Base-by-base conservation (phyloP, 2,797 vertebrate genomes). In the Paratrypauchen microcephalus region DNA sequence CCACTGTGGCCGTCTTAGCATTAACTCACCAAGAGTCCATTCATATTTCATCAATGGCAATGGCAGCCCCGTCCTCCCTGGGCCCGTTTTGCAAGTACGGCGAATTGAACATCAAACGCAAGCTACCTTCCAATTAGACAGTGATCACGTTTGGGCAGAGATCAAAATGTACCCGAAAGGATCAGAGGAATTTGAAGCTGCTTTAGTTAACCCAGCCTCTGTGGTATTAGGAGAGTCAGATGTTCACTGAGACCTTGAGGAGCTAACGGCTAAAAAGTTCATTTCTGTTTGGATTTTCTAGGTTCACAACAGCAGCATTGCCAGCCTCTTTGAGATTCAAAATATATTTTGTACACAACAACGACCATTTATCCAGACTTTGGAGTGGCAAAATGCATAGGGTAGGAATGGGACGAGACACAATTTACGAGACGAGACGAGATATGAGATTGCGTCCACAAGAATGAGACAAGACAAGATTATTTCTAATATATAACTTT, bases 41-140 rank as follows among this genome's bases (percentile, higher is more conserved):
- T 86, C 88, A 91, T 91, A 91, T 93, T 93, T 92, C 73, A 92
- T 93, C 76, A 88, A 79, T 68, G 47, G 77, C 77, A 59, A 79
- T 48, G 72, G 55, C 71, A 16, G 18, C 58, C 72, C 36, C 47
- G 16, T 72, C 66, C 66, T 77, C 54, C 56, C 32, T 5, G 41
- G 54, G 59, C 58, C 63, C 2, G 1, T 61, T 73, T 63, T 21
- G 4, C 67, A 52, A 13, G 61, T 65, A 75, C 78, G 80, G 80
- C 68, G 18, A 81, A 87, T 77, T 65, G 39, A 41, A 90, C 83
- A 88, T 90, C 90, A 92, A 91, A 91, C 65, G n/a, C 70, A 0
- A 3, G 32, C 79, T 73, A 86, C 82, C 76, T 78, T 79, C 85
- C 84, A 90, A 93, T 92, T 92, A 92, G 72, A 18, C 77, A 83